Percentiles rank a stretch among this genome's conserved stretches.
phyloP scores from a whole-genome alignment of 2,888 invertebrate genomes.

The Pyrocoelia pectoralis region DNA sequence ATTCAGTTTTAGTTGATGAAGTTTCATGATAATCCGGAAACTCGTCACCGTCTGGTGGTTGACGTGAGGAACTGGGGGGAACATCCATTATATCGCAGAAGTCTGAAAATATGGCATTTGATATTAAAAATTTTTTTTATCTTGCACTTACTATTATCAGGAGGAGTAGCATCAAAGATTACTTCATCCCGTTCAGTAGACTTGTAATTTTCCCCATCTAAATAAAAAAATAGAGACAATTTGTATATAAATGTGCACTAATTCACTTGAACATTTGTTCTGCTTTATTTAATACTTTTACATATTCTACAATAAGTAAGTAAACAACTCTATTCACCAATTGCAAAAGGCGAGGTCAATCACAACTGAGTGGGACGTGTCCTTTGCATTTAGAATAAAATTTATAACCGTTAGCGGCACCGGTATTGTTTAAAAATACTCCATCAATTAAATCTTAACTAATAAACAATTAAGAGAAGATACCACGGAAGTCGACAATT shows the following conservation, averaged over 20 bases:
- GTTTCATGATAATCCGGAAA: conserved; percentile 77
- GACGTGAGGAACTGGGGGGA: conserved; percentile 71
- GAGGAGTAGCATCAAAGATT: not conserved
- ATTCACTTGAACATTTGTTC: not conserved
- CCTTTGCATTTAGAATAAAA: conserved; percentile 12
- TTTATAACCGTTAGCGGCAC: not conserved
- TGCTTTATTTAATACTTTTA: not conserved
- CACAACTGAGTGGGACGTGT: conserved; percentile 36
- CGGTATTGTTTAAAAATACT: not conserved
- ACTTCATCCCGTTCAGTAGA: not conserved
- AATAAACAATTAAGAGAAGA: too few species aligned
- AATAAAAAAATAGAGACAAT: not conserved
- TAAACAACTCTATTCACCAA: not conserved
- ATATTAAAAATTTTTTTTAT: too few species aligned
- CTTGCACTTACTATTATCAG: not conserved
- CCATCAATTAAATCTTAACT: not conserved
- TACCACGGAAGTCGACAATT: too few species aligned
- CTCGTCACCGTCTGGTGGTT: conserved; percentile 85
- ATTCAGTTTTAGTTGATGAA: conserved; percentile 33
- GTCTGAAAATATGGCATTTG: conserved; percentile 10
- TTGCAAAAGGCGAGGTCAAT: conserved; percentile 15
- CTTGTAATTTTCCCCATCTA: not conserved
- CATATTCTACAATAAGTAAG: not conserved
- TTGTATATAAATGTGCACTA: too few species aligned
- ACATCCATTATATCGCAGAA: conserved; percentile 58